Evolutionary conservation across 64 coral and sea anemone genomes (phyloP).

Genomic region (Montipora efflorescens): DNA sequence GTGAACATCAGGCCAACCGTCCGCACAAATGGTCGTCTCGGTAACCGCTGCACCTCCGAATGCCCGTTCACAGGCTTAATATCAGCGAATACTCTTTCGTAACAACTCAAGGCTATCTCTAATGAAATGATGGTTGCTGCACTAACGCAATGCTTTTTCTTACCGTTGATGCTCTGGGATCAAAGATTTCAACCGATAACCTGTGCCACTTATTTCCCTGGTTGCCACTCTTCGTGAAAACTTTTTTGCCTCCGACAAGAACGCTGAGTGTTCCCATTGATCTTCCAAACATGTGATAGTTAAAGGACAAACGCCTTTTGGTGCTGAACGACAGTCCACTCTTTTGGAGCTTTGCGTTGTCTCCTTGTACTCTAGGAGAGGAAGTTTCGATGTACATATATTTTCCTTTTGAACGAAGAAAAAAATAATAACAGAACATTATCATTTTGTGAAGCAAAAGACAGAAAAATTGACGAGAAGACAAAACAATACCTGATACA

Average conservation of each 20-base stretch:
- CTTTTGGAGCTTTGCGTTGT: conserved; percentile 31
- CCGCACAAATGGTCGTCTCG: background rate
- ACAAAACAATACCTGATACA: too few relatives aligned
- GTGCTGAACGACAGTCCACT: background rate
- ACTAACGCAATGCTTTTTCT: background rate
- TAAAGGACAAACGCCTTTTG: conserved; percentile 16
- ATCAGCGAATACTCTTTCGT: background rate
- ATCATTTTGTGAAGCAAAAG: background rate
- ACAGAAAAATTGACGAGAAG: too few relatives aligned
- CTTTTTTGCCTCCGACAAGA: background rate
- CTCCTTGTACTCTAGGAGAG: conserved; percentile 21
- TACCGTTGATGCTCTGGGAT: background rate
- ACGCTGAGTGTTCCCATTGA: conserved; percentile 31
- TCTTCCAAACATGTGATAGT: conserved; percentile 57
- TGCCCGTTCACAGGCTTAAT: background rate
- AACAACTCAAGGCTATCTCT: background rate
- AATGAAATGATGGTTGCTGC: background rate
- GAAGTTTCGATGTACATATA: conserved; percentile 61
- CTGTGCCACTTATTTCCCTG: conserved; percentile 45
- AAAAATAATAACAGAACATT: background rate
- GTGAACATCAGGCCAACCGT: background rate
- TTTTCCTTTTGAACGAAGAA: background rate
- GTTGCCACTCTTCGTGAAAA: conserved; percentile 41
- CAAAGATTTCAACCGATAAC: conserved; percentile 10
- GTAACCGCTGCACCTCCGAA: background rate